These are phyloP conservation scores for Drosophila jambulina DNA, from an alignment of 1,140 invertebrate genomes.

Conservation along the genomic window DNA sequence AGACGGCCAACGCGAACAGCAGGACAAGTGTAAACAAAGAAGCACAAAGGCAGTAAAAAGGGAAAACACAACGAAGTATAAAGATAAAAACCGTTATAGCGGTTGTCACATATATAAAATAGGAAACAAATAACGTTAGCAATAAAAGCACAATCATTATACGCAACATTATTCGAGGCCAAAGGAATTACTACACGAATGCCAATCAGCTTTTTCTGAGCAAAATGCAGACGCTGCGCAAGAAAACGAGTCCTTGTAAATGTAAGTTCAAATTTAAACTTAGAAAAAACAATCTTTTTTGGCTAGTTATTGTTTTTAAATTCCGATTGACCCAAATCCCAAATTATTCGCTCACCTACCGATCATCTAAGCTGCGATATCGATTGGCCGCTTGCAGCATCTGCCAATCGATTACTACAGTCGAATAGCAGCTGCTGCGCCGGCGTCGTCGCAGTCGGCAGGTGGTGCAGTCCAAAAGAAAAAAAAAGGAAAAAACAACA, in stretches of 20 bases:
- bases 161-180: constrained; percentile 68
- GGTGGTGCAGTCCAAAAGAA: constrained; percentile 62
- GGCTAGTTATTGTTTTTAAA: constrained; percentile 3
- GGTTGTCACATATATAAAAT: constrained; percentile 1
- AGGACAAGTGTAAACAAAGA: constrained; percentile 52
- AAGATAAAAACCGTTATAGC: not conserved
- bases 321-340: not conserved
- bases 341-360: not conserved
- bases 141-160: constrained; percentile 41
- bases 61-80: constrained; percentile 20
- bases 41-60: constrained; percentile 23
- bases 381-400: constrained; percentile 25
- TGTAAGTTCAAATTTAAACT: constrained; percentile 87
- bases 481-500: constrained; percentile 29
- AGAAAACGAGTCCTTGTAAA: constrained; percentile 95
- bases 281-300: not conserved
- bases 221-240: constrained; percentile 93
- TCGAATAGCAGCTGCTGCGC: constrained; percentile 68
- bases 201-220: constrained; percentile 75
- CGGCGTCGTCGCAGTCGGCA: constrained; percentile 66
- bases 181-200: constrained; percentile 64
- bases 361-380: constrained; percentile 15
- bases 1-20: constrained; percentile 17
- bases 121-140: constrained; percentile 11
- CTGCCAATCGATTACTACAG: constrained; percentile 7